Percentiles rank a stretch among this genome's conserved stretches.
These are phyloP conservation scores for Cercopithecus mona DNA, from an alignment of 2,113 vertebrate genomes.

Conservation along the genomic window DNA sequence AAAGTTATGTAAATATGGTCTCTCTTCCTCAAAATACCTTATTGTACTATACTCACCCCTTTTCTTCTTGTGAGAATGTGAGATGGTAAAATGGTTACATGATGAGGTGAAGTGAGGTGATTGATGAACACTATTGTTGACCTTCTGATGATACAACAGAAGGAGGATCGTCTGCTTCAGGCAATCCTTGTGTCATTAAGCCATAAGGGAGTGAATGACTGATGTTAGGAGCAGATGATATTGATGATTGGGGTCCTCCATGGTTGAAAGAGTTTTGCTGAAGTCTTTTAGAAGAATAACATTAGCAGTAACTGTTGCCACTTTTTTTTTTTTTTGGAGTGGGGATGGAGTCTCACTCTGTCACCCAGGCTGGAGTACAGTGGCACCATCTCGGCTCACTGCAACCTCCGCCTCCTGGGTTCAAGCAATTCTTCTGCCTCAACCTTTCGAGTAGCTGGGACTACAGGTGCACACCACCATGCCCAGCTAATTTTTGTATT, in stretches of 20 bases:
- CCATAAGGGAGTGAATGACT: neutral
- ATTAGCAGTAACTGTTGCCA: neutral
- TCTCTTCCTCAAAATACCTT: neutral
- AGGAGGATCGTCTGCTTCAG: neutral
- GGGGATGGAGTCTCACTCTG: too few species aligned
- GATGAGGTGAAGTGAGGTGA: too few species aligned
- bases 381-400: too few species aligned
- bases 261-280: neutral
- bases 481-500: too few species aligned
- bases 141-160: neutral
- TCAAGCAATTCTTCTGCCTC: too few species aligned
- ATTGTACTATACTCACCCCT: neutral
- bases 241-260: neutral
- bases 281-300: neutral
- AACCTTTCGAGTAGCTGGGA: too few species aligned
- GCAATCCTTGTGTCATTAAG: neutral
- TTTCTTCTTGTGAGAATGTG: neutral
- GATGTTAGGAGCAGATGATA: neutral
- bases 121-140: neutral
- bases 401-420: too few species aligned
- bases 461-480: too few species aligned
- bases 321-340: neutral
- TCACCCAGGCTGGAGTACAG: too few species aligned
- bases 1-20: neutral
- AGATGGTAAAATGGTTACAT: neutral